Percentiles rank a stretch among this genome's conserved stretches.
These are phyloP conservation scores for Scyliorhinus canicula DNA, from an alignment of 2,797 vertebrate genomes.

Conservation along the genomic window DNA sequence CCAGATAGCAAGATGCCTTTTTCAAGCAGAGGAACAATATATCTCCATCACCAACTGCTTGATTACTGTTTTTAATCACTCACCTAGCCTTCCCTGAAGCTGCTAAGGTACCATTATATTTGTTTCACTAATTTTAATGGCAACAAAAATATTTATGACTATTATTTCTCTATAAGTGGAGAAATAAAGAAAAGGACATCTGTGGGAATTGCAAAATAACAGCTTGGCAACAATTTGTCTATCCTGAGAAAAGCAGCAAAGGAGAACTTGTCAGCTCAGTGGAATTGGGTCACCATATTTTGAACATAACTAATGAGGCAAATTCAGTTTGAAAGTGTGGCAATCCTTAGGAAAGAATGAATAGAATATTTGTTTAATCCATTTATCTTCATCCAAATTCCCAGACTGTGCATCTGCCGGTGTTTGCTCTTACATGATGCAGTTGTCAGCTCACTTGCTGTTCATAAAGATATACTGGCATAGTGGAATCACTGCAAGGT, in stretches of 20 bases:
- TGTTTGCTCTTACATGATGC: neutral
- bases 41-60: too few species aligned
- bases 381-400: neutral
- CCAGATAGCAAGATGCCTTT: too few species aligned
- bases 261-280: neutral
- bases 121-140: neutral
- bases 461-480: constrained; percentile 1
- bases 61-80: too few species aligned
- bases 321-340: neutral
- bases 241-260: neutral
- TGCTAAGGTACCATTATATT: neutral
- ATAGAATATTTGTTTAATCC: neutral
- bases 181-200: neutral
- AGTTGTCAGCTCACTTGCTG: neutral
- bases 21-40: too few species aligned
- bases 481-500: neutral
- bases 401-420: neutral
- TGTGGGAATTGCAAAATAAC: neutral
- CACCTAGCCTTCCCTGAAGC: too few species aligned
- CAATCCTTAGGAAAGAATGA: neutral
- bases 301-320: neutral
- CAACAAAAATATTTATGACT: neutral
- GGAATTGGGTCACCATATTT: neutral
- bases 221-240: neutral
- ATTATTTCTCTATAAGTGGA: neutral